Evolutionary conservation across 2,888 invertebrate species (phyloP), one percentile per base, ranked within the genome.

Genomic region (Dendrolimus houi): DNA sequence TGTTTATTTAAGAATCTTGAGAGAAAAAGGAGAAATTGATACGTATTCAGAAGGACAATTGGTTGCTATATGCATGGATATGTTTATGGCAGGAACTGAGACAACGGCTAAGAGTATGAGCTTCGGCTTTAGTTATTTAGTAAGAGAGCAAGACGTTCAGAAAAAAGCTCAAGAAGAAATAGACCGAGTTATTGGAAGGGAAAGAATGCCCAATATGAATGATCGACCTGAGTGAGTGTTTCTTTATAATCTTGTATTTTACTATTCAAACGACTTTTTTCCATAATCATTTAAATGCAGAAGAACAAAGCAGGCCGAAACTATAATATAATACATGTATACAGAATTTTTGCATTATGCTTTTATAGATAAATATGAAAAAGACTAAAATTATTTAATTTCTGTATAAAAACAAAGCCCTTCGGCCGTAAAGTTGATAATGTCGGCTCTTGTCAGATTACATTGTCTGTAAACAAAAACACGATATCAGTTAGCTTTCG

Each of bases 81-180:
- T 97, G 92, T 97, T 97, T 69, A 93, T 96, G 91, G 97, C 96
- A 29, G 97, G 96, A 0, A 95, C 96, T 0, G 97, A 97, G 83
- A 97, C 97, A 0, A 96, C 96, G 0, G 94, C 93, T 56, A 96
- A 96, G 75, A 93, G 94, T 47, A 85, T 96, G 70, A 94, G 94
- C 41, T 96, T 96, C 72, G 93, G 94, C 59, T 95, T 96, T 67
- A 89, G 96, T 64, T 94, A 96, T 71, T 77, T 97, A 66, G 92
- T 96, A 7, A 84, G 94, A 14, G 92, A 94, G 68, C 95, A 94
- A 17, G 91, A 93, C 1, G 93, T 96, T 0, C 96, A 96, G 72
- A 92, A 80, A 64, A 95, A 93, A 70, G 95, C 95, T 0, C 96
- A 95, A 67, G 92, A 93, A 57, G 96, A 97, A 85, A 95, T 97